Base-by-base conservation (phyloP, 1,140 invertebrate genomes). In the Drosophila mauritiana region DNA sequence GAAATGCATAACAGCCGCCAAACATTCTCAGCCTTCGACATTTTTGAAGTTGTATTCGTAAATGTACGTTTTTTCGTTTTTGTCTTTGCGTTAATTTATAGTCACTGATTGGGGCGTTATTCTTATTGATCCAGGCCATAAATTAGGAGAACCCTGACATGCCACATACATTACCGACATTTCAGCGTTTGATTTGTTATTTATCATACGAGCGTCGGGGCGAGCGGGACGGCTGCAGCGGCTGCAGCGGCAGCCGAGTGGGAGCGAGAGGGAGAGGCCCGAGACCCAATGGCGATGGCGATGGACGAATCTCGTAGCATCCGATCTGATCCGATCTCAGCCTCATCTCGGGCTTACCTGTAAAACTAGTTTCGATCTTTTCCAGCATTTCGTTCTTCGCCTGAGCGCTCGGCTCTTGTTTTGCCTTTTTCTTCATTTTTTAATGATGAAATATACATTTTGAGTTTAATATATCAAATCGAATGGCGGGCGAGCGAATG, bases 101-200 rank as follows among this genome's bases (percentile, higher is more conserved):
- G 89, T 91, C 90, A 85, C 85, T 91, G 89, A 91, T 91, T 91
- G 89, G 89, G 89, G 89, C 89, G 89, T 91, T 91, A 91, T 91
- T 91, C 89, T 91, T 91, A 91, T 91, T 91, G 89, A 91, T 91
- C 89, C 89, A 91, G 89, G 89, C 86, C 90, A 91, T 91, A 91
- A 91, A 91, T 91, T 91, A 83, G 69, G 78, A 78, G 79, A 90
- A 67, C 68, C 90, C 90, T 91, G 90, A 91, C 90, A 85, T 75
- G 79, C 73, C 81, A 90, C 85, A 91, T 91, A 90, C 81, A 91
- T 91, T 91, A 91, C 75, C 78, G 79, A 91, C 89, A 91, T 91
- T 89, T 89, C 90, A 91, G 90, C 84, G 90, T 91, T 91, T 91
- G 89, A 91, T 91, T 91, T 91, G 89, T 91, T 91, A 91, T 91